phyloP scores from a whole-genome alignment of 2,888 invertebrate genomes.

The Diaphora mendica region DNA sequence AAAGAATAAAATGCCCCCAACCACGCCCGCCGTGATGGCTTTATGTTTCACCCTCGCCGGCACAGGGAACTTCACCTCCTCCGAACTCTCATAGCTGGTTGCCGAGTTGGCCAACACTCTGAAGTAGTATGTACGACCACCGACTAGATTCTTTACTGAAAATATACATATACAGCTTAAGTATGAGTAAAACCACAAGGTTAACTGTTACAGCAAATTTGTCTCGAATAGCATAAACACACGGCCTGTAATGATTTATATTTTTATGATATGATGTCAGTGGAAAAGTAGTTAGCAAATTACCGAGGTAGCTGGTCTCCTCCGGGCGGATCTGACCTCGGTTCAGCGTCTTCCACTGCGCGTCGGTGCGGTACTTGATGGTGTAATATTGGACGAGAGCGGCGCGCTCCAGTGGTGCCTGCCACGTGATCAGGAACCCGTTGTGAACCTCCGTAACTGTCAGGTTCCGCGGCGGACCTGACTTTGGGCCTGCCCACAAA shows the following conservation, averaged over 20 bases:
- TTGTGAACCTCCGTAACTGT: conserved; percentile 95
- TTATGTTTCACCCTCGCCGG: conserved; percentile 97
- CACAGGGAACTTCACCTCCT: conserved; percentile 95
- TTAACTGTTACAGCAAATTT: not conserved
- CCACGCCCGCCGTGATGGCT: conserved; percentile 98
- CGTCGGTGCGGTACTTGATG: conserved; percentile 96
- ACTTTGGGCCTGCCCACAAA: conserved; percentile 92
- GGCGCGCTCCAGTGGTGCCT: conserved; percentile 92
- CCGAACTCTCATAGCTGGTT: conserved; percentile 94
- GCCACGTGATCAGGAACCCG: conserved; percentile 96
- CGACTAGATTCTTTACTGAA: conserved; percentile 95
- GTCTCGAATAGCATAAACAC: not conserved
- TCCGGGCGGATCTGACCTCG: conserved; percentile 95
- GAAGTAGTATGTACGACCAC: conserved; percentile 96
- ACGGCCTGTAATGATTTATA: not conserved
- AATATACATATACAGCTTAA: conserved; percentile 28
- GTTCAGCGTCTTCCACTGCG: conserved; percentile 95
- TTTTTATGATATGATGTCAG: not conserved
- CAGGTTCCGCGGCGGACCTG: conserved; percentile 95
- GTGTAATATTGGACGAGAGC: conserved; percentile 95
- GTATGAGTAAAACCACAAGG: not conserved
- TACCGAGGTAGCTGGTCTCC: conserved; percentile 95
- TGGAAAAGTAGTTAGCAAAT: conserved; percentile 9
- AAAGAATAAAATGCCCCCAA: conserved; percentile 98
- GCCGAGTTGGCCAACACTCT: conserved; percentile 95